A percentile compares a stretch with the other conserved stretches of the same genome.
These are phyloP conservation scores for Pagrus major DNA, from an alignment of 2,113 vertebrate species.

Conservation along the genomic window DNA sequence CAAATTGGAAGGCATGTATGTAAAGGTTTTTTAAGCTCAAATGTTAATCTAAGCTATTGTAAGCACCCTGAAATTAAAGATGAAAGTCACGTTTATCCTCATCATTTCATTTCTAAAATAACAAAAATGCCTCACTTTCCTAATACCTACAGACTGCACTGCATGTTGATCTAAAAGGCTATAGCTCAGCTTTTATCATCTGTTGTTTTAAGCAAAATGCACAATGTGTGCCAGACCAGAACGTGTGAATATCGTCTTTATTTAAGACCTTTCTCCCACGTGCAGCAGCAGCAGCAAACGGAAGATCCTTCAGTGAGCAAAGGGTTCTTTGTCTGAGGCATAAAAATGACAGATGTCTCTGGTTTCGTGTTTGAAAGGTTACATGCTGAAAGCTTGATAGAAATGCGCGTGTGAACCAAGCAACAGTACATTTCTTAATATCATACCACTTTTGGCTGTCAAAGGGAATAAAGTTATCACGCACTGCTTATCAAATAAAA, in stretches of 20 bases:
- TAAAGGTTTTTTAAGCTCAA: neutral
- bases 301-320: conserved; percentile 22
- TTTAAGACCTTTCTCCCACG: conserved; percentile 9
- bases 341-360: conserved; percentile 55
- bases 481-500: conserved; percentile 55
- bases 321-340: conserved; percentile 48
- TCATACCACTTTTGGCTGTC: conserved; percentile 42
- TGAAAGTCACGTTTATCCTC: conserved; percentile 7
- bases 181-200: conserved; percentile 11
- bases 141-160: conserved; percentile 17
- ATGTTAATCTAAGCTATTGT: neutral
- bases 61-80: conserved; percentile 2
- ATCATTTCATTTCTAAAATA: conserved; percentile 26
- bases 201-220: conserved; percentile 25
- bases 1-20: neutral
- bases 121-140: conserved; percentile 5
- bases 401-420: conserved; percentile 41
- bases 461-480: conserved; percentile 49
- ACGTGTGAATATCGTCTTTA: conserved; percentile 23
- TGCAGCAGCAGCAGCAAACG: conserved; percentile 19
- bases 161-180: conserved; percentile 33
- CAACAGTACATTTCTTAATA: conserved; percentile 33
- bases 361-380: conserved; percentile 59
- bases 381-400: conserved; percentile 54
- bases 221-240: conserved; percentile 7